Evolutionary conservation across 2,113 vertebrate genomes (phyloP).

Genomic region (Herpetotheres cachinnans): DNA sequence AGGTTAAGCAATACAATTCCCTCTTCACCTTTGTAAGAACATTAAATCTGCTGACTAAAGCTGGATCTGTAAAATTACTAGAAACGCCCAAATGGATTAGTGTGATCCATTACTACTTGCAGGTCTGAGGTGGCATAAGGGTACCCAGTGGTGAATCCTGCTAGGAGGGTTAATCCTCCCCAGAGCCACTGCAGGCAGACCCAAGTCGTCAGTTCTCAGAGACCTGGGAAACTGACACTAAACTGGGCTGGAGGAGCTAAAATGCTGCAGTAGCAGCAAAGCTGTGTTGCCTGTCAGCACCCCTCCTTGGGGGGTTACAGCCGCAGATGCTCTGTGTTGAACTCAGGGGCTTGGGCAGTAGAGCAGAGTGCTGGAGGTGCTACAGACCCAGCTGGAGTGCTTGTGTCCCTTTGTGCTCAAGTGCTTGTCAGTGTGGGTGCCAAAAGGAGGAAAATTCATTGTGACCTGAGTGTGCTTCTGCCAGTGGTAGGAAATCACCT

Average conservation of each 20-base stretch:
- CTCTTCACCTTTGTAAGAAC: rapidly evolving
- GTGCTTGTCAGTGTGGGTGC: rapidly evolving
- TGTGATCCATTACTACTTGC: not conserved
- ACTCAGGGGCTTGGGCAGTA: rapidly evolving
- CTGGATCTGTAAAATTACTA: not conserved
- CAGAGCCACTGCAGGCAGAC: not conserved
- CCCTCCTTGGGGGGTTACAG: not conserved
- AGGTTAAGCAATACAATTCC: not conserved
- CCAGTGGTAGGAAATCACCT: not conserved
- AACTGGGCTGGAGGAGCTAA: not conserved
- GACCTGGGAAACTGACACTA: not conserved
- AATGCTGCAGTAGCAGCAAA: not conserved
- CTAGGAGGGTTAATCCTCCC: not conserved
- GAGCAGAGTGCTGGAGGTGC: not conserved
- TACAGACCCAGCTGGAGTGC: rapidly evolving
- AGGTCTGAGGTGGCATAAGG: not conserved
- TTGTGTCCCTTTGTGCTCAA: rapidly evolving
- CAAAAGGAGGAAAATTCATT: rapidly evolving
- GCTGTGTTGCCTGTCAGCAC: not conserved
- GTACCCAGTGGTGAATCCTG: not conserved
- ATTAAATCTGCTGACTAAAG: not conserved
- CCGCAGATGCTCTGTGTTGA: rapidly evolving
- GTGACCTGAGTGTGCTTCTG: not conserved
- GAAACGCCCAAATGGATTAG: not conserved
- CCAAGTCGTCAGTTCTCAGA: not conserved